A percentile compares a stretch with the other conserved stretches of the same genome.
These are phyloP conservation scores for Pomacea canaliculata DNA, from an alignment of 2,888 invertebrate species.

Conservation along the genomic window DNA sequence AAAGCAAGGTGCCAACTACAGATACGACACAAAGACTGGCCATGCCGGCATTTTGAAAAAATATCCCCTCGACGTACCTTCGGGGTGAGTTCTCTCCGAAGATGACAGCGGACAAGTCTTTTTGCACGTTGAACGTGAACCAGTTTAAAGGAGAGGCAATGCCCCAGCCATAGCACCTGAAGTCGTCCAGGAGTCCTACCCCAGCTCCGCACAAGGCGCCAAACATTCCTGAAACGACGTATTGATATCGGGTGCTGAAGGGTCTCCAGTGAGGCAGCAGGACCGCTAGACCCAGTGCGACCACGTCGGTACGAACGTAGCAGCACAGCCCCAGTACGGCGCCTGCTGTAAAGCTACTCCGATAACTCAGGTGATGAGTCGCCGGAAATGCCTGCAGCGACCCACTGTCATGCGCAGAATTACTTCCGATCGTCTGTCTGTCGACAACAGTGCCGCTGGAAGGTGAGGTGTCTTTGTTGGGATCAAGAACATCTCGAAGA, in stretches of 20 bases:
- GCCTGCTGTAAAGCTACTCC: not conserved
- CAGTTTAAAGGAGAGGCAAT: slow-evolving; percentile 57
- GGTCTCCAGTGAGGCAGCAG: slow-evolving; percentile 14
- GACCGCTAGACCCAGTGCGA: slow-evolving; percentile 30
- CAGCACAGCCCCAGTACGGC: slow-evolving; percentile 22
- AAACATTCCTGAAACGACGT: slow-evolving; percentile 5
- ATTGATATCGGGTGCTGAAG: not conserved
- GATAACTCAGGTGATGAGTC: too few relatives aligned
- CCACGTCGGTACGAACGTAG: slow-evolving; percentile 51
- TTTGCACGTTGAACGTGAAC: slow-evolving; percentile 55
- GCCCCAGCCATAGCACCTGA: slow-evolving; percentile 43
- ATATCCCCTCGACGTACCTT: slow-evolving; percentile 32
- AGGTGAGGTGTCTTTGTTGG: too few relatives aligned
- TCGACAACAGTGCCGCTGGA: too few relatives aligned
- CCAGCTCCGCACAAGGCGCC: slow-evolving; percentile 40
- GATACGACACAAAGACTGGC: slow-evolving; percentile 7
- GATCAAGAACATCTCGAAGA: too few relatives aligned
- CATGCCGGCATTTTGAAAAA: slow-evolving; percentile 28
- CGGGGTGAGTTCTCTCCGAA: slow-evolving; percentile 39
- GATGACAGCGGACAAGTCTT: slow-evolving; percentile 36
- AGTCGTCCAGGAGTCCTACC: slow-evolving; percentile 51
- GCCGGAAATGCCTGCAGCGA: not conserved
- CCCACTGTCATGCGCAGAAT: too few relatives aligned
- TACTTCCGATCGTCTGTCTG: too few relatives aligned
- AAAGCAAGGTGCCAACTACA: not conserved